Evolutionary conservation across 2,888 invertebrate species (phyloP), one percentile per base, ranked within the genome.

Genomic region (Euproctis similis): DNA sequence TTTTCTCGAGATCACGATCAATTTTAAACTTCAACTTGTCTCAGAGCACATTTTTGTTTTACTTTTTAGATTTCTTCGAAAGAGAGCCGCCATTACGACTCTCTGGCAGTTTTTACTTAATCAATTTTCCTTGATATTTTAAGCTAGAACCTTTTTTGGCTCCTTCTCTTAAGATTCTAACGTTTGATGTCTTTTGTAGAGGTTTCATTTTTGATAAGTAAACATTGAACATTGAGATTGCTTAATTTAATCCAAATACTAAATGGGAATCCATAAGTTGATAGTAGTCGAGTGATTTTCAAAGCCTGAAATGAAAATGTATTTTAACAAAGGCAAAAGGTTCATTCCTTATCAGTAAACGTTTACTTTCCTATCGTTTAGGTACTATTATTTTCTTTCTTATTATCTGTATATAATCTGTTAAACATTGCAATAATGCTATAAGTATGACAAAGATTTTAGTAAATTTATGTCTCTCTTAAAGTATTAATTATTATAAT

Each of bases 121-220:
- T 33, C 21, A 26, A 23, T 27, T 28, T n/a, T 30, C n/a, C 25
- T 29, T 23, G 21, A 27, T 23, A 9, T 21, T 36, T 22, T 2
- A 5, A 5, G 21, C 6, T 21, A 20, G 14, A 27, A 21, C 12
- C 12, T 17, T 18, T 4, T 9, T 7, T n/a, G 10, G 10, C 3
- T 11, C 7, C n/a, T 12, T 20, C 4, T 27, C 13, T 12, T 27
- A 2, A 12, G 7, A 20, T 11, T 27, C 2, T 24, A 9, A 5
- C 9, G 5, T 9, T 8, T 2, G 17, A 25, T 8, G 3, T 17
- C 8, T 17, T 9, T 21, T 21, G 21, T 9, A 2, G 2, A 10
- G 14, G 8, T 19, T 19, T 19, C 4, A 19, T 19, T 19, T 19
- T n/a, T 2, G 8, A 4, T 8, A 19, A 19, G 4, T 19, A 19